These are phyloP conservation scores for Temnothorax curvispinosus DNA, from an alignment of 1,140 invertebrate genomes.

Conservation along the genomic window DNA sequence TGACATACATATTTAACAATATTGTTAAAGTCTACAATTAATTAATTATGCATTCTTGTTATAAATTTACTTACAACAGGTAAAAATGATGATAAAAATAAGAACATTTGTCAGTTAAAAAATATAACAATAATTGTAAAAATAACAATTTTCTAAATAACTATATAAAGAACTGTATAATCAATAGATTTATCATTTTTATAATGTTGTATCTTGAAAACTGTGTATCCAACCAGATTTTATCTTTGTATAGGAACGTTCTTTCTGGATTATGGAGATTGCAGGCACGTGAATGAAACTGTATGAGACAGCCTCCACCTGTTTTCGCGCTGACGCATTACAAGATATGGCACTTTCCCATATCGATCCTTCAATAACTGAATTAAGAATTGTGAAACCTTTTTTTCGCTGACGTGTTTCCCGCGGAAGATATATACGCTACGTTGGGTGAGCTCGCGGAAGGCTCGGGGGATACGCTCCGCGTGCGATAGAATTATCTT, in stretches of 20 bases:
- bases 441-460: conserved; percentile 57
- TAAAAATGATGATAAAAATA: not conserved
- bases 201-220: not conserved
- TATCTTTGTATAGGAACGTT: not conserved
- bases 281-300: conserved; percentile 30
- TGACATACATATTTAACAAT: not conserved
- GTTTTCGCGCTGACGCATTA: conserved; percentile 28
- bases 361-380: conserved; percentile 14
- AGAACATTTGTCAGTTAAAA: not conserved
- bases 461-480: conserved; percentile 68
- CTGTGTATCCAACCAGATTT: not conserved
- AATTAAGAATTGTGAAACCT: conserved; percentile 44
- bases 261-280: conserved; percentile 1
- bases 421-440: conserved; percentile 38
- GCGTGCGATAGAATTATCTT: conserved; percentile 69
- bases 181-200: conserved; percentile 12
- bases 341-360: conserved; percentile 38
- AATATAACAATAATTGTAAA: not conserved
- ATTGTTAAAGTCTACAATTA: not conserved
- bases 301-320: conserved; percentile 5
- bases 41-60: not conserved
- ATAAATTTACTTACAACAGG: not conserved
- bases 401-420: conserved; percentile 43
- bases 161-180: not conserved
- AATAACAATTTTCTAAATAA: conserved; percentile 7